Percentiles rank a stretch among this genome's conserved stretches.
These are phyloP conservation scores for Brenthis ino DNA, from an alignment of 2,888 invertebrate species.

Conservation along the genomic window DNA sequence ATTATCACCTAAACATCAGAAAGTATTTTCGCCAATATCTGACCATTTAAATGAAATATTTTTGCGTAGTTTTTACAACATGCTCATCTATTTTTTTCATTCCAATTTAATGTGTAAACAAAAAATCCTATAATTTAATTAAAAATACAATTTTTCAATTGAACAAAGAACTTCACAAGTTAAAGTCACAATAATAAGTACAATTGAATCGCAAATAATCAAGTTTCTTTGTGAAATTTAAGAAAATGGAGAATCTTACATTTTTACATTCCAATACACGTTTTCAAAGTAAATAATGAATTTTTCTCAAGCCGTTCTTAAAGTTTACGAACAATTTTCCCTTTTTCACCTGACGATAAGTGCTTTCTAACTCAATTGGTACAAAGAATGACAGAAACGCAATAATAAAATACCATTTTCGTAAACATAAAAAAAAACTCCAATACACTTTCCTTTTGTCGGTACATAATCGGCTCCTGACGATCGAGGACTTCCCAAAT, in stretches of 20 bases:
- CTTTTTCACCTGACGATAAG: slow-evolving; percentile 34
- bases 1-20: too few relatives aligned
- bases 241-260: neutral
- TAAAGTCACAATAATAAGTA: too few relatives aligned
- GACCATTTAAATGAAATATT: neutral
- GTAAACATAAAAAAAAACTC: slow-evolving; percentile 51
- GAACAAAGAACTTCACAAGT: too few relatives aligned
- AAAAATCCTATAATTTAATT: neutral
- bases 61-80: neutral
- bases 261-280: neutral
- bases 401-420: slow-evolving; percentile 53
- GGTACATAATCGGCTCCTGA: slow-evolving; percentile 52
- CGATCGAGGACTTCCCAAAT: slow-evolving; percentile 45
- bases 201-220: too few relatives aligned
- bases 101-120: neutral
- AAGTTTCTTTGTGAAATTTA: too few relatives aligned
- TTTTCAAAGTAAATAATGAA: slow-evolving; percentile 11
- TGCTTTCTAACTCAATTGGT: slow-evolving; percentile 41
- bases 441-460: slow-evolving; percentile 59
- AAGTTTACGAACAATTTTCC: slow-evolving; percentile 18
- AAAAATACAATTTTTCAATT: neutral
- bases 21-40: too few relatives aligned
- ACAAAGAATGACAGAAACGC: slow-evolving; percentile 41
- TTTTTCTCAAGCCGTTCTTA: slow-evolving; percentile 9
- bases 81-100: neutral